Evolutionary conservation across 2,113 vertebrate species (phyloP).

Genomic region (Rhadina sibilatrix): DNA sequence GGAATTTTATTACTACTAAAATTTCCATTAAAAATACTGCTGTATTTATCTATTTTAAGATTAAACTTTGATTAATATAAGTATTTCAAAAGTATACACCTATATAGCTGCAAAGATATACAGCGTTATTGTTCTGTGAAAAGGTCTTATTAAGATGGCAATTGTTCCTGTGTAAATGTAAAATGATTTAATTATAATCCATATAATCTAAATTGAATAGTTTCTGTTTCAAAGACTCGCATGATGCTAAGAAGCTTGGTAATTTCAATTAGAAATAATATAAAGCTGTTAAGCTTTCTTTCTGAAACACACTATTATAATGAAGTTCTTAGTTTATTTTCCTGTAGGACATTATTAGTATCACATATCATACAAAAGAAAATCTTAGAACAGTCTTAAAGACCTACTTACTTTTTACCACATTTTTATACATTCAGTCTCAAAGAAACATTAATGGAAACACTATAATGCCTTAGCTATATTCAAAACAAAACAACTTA

Average conservation of each 20-base stretch:
- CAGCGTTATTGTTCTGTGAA: neutral
- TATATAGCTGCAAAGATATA: conserved; percentile 30
- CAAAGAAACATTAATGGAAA: neutral
- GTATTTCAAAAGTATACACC: neutral
- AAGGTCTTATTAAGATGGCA: conserved; percentile 60
- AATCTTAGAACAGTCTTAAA: conserved; percentile 48
- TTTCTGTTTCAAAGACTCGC: conserved; percentile 70
- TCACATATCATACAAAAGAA: conserved; percentile 32
- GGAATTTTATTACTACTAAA: neutral
- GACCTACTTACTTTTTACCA: neutral
- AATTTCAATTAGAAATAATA: conserved; percentile 75
- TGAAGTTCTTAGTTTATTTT: conserved; percentile 68
- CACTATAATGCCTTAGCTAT: neutral
- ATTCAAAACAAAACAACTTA: neutral
- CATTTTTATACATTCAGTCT: neutral
- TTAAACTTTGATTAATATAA: neutral
- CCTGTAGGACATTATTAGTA: conserved; percentile 57
- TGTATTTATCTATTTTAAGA: neutral
- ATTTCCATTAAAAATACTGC: neutral
- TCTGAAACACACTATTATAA: conserved; percentile 55
- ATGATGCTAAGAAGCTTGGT: conserved; percentile 68
- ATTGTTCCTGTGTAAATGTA: conserved; percentile 43
- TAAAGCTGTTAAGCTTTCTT: conserved; percentile 60
- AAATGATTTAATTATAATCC: conserved; percentile 74
- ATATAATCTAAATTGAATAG: conserved; percentile 69